These are phyloP conservation scores for Syngnathus scovelli DNA, from an alignment of 2,113 vertebrate species.

Conservation along the genomic window DNA sequence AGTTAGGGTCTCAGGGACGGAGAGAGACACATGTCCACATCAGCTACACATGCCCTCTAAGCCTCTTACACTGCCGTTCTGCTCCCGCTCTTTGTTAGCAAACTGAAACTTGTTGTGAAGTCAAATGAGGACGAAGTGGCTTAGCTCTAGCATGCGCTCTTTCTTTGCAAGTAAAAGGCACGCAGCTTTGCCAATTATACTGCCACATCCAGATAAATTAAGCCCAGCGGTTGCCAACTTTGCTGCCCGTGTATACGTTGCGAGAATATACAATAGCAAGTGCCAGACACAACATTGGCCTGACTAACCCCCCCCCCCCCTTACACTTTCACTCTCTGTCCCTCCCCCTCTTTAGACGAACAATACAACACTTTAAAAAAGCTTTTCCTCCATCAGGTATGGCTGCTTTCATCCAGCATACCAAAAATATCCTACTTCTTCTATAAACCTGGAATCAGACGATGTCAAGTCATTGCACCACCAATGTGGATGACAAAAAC, in stretches of 20 bases:
- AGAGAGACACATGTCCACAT: conserved; percentile 77
- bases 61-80: neutral
- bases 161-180: conserved; percentile 12
- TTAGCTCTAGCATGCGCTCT: neutral
- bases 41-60: conserved; percentile 1
- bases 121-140: conserved; percentile 32
- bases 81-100: neutral
- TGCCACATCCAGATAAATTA: neutral
- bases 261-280: conserved; percentile 55
- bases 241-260: conserved; percentile 7
- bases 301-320: neutral
- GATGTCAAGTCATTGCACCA: conserved; percentile 14
- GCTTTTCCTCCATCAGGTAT: conserved; percentile 64
- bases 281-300: conserved; percentile 73
- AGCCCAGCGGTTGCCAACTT: conserved; percentile 11
- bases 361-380: conserved; percentile 68
- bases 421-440: conserved; percentile 6
- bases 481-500: conserved; percentile 25
- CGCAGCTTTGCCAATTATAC: neutral
- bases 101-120: conserved; percentile 10
- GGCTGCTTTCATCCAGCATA: conserved; percentile 28
- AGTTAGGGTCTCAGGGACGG: conserved; percentile 99
- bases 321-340: conserved; percentile 16
- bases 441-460: conserved; percentile 7
- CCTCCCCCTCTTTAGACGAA: conserved; percentile 52